Evolutionary conservation across 2,113 vertebrate species (phyloP), one percentile per base, ranked within the genome.

Genomic region (Mungos mungo): DNA sequence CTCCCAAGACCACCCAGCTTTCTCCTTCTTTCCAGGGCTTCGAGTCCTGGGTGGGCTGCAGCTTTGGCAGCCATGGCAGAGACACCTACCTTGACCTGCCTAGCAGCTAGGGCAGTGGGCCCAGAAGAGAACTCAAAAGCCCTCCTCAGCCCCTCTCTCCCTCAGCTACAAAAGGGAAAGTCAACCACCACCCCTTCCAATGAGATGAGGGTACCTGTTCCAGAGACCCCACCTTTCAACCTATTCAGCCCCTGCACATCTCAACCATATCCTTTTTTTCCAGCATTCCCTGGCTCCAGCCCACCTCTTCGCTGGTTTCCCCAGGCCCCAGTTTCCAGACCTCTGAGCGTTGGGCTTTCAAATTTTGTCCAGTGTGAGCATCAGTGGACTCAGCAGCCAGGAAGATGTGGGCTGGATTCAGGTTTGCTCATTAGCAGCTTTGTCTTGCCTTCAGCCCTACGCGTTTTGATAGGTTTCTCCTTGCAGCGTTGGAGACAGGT

Each of bases 401-500:
- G 76, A 93, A 85, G 82, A 57, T 9, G 2, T 29, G 52, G 23
- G 19, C 71, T 12, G 21, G 41, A 8, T 10, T 52, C 12, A 27
- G 85, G 4, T 74, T 77, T 95, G 69, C 81, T 96, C 81, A 65
- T 88, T 47, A 74, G 57, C 82, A 88, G 31, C 76, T 27, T 69
- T 29, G 21, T 88, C 80, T 96, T 63, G 33, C 19, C 76, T 16
- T 94, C 68, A 74, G 29, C 29, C 65, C 68, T 8, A 33, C 6
- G 33, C 71, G 63, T 11, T 60, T 71, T 80, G n/a, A 25, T 16
- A 80, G 63, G 38, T 23, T 81, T 95, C n/a, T 95, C n/a, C 88
- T 93, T 92, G 41, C 80, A 82, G 38, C 89, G 71, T 50, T 69
- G 63, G 72, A 86, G 86, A 91, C 63, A 82, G 90, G 82, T 41